Evolutionary conservation across 2,797 vertebrate species (phyloP), one percentile per base, ranked within the genome.

Genomic region (Limnodromus scolopaceus): DNA sequence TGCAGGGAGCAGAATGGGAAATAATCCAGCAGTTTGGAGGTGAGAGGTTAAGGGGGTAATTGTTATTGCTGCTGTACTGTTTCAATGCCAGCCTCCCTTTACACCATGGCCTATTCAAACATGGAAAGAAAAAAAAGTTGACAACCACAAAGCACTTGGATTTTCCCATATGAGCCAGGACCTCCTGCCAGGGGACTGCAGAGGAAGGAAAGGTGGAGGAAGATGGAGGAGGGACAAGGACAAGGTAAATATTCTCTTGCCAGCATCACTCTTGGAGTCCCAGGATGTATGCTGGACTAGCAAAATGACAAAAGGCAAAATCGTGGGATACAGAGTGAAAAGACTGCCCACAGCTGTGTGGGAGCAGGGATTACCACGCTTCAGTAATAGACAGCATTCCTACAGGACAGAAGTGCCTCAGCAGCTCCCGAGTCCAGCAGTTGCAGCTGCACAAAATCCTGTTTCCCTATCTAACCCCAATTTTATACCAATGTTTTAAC

Each of bases 141-240:
- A 63, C 51, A 86, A 54, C 20, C 45, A 74, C 55, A 80, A 64
- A 85, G 10, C 1, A 0, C 36, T 66, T 95, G 63, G 16, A 89
- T 85, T 70, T 86, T 88, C 80, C 72, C 53, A 4, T 10, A n/a
- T 22, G 41, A 93, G 65, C 45, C 61, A 87, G 32, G 45, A 71
- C 24, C 20, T 91, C 45, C n/a, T 84, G 65, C 39, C 64, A 58
- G 24, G 19, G 43, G 23, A 84, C 38, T 74, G 65, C 43, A 87
- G 57, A 86, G 68, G 64, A 90, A 93, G 69, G 48, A 81, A 81
- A 84, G n/a, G 10, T 7, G 30, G 9, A 77, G 54, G 70, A 91
- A 78, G 58, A 34, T 65, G 75, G 58, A 79, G 45, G 45, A 79
- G 32, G 36, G 25, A 48, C 0, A 0, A 78, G n/a, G 34, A 46